Evolutionary conservation across 1,140 invertebrate genomes (phyloP), one percentile per base, ranked within the genome.

Genomic region (Drosophila fuyamai): DNA sequence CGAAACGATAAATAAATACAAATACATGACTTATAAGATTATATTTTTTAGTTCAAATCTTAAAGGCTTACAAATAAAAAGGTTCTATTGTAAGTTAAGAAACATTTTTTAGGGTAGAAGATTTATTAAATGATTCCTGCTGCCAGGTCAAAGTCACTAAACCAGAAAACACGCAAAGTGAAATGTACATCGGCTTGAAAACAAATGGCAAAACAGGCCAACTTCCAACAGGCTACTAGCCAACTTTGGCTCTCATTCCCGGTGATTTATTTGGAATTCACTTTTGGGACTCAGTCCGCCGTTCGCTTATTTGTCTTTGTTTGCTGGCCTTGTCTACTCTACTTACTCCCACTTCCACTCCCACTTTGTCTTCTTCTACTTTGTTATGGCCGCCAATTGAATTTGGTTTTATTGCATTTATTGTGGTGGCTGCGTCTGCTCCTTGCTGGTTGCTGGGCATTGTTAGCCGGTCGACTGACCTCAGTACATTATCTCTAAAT

Each of bases 401-500:
- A 88, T 86, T 88, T 86, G 76, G 62, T 86, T 86, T 86, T 88
- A 86, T 86, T 88, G 66, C 83, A 88, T 70, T 88, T 82, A 88
- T 86, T 86, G 83, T 76, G 71, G 63, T 54, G 72, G 65, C 51
- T 62, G 55, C 60, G 72, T 59, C 46, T 62, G 55, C 60, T 51
- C 38, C 55, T 44, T 44, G 67, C 23, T 59, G 72, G 41, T 36
- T 67, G 55, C 60, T 67, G 68, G 68, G 58, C 71, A 71, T 71
- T 71, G 68, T 71, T 71, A 71, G 68, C 53, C 54, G 68, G 36
- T 71, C 68, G 66, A 71, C 68, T 71, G 68, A 55, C 75, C 74
- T 71, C 61, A 88, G 83, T 86, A 88, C 83, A 86, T 86, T 86
- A 86, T 88, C 83, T 86, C 83, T 86, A 86, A 86, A 86, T 86